Evolutionary conservation across 2,888 invertebrate species (phyloP).

Genomic region (Clivina fossor): DNA sequence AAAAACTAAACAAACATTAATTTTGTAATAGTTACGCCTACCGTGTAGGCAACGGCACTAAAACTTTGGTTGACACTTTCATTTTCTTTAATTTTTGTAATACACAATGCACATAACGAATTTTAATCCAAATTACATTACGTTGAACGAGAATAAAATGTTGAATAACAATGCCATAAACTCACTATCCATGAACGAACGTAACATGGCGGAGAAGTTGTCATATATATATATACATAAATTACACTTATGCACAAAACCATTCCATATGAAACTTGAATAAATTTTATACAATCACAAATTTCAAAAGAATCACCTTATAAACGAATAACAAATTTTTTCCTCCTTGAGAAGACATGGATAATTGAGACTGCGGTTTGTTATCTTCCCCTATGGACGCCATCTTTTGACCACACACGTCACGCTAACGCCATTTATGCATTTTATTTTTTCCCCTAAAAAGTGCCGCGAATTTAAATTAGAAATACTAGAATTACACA

Average conservation of each 20-base stretch:
- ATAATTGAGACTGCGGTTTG: slow-evolving; percentile 50
- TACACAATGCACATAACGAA: slow-evolving; percentile 26
- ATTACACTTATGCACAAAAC: slow-evolving; percentile 48
- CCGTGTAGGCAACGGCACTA: slow-evolving; percentile 28
- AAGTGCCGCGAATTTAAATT: slow-evolving; percentile 14
- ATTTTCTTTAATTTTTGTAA: slow-evolving; percentile 11
- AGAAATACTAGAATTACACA: not conserved
- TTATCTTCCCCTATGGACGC: slow-evolving; percentile 52
- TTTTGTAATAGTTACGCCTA: slow-evolving; percentile 31
- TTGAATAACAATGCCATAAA: slow-evolving; percentile 33
- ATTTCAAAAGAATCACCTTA: slow-evolving; percentile 52
- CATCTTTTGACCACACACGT: slow-evolving; percentile 47
- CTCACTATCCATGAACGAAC: slow-evolving; percentile 31
- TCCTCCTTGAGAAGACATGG: slow-evolving; percentile 50
- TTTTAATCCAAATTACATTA: slow-evolving; percentile 11
- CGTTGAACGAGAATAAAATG: slow-evolving; percentile 18
- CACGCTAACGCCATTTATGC: slow-evolving; percentile 26
- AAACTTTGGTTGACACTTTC: slow-evolving; percentile 25
- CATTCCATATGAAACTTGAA: slow-evolving; percentile 50
- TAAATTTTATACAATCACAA: slow-evolving; percentile 50
- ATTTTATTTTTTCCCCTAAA: slow-evolving; percentile 12
- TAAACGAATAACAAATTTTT: slow-evolving; percentile 50
- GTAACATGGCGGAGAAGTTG: slow-evolving; percentile 48
- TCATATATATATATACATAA: slow-evolving; percentile 51
- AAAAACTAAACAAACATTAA: slow-evolving; percentile 32